Base-by-base conservation (phyloP, 2,113 vertebrate species). In the Periophthalmus modestus region DNA sequence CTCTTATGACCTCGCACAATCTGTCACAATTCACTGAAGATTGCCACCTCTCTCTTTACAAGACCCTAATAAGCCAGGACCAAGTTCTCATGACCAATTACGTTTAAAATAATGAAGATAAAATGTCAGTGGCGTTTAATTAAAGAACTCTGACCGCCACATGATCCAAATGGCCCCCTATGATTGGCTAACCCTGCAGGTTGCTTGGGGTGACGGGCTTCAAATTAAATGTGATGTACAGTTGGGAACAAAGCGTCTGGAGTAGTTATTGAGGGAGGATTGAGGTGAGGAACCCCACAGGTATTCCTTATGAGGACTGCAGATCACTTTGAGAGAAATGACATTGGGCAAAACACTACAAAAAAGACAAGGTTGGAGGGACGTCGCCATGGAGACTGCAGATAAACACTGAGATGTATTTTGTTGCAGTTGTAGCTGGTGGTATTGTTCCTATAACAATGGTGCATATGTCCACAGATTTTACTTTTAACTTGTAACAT, bases 51-150 rank as follows among this genome's bases (percentile, higher is more conserved):
- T 70, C 68, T 18, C 68, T 77, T 69, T 28, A 80, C 77, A 79
- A 1, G 3, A 67, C 73, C 73, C 58, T 73, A 75, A 78, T 83
- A 77, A 77, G 43, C 54, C 68, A 19, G 21, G 71, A 47, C 71
- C 28, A 59, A 76, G 84, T 76, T 66, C 54, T 69, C 48, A 12
- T 23, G 39, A 78, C 81, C 85, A 80, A 87, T 78, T 77, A 83
- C 68, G 6, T 7, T 52, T 59, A 59, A 18, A 39, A 79, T 89
- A 87, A 80, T 78, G 69, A 78, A 81, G 74, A 79, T 74, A 52
- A 78, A 80, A 58, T 80, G 28, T 33, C 28, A 34, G n/a, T 57
- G 71, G 14, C 66, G 19, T 63, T 66, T 66, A 54, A 39, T 21
- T 67, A 43, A 68, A 68, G 34, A 47, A 72, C 28, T 67, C 62